Evolutionary conservation across 2,113 vertebrate genomes (phyloP).

Genomic region (Xenopus borealis): DNA sequence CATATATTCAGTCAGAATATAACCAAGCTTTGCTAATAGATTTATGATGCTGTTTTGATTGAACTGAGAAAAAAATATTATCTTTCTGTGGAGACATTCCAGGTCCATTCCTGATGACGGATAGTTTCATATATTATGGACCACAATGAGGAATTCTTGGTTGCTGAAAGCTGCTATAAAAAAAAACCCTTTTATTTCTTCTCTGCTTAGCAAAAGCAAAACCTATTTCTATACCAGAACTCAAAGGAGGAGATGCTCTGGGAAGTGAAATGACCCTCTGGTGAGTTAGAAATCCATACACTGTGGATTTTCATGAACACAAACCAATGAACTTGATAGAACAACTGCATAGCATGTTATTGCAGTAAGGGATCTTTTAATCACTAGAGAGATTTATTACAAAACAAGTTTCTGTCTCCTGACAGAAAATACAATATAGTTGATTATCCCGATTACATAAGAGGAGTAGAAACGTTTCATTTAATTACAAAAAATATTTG

Average conservation of each 20-base stretch:
- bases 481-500: too few relatives aligned
- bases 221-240: neutral
- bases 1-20: constrained; percentile 15
- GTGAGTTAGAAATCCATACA: neutral
- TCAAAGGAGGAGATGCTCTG: neutral
- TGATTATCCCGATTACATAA: too few relatives aligned
- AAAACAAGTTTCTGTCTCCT: too few relatives aligned
- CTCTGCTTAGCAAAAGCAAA: constrained; percentile 6
- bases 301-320: neutral
- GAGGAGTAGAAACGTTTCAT: too few relatives aligned
- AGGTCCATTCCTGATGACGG: constrained; percentile 29
- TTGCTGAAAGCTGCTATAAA: neutral
- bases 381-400: too few relatives aligned
- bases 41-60: constrained; percentile 32
- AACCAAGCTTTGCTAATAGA: constrained; percentile 1
- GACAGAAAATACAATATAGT: too few relatives aligned
- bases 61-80: constrained; percentile 29
- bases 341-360: neutral
- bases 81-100: constrained; percentile 18
- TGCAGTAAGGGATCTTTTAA: too few relatives aligned
- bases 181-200: constrained; percentile 14
- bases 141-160: constrained; percentile 13
- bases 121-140: constrained; percentile 39
- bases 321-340: neutral
- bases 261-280: neutral